phyloP scores from a whole-genome alignment of 2,797 vertebrate species.

The Enteromius argenteus region DNA sequence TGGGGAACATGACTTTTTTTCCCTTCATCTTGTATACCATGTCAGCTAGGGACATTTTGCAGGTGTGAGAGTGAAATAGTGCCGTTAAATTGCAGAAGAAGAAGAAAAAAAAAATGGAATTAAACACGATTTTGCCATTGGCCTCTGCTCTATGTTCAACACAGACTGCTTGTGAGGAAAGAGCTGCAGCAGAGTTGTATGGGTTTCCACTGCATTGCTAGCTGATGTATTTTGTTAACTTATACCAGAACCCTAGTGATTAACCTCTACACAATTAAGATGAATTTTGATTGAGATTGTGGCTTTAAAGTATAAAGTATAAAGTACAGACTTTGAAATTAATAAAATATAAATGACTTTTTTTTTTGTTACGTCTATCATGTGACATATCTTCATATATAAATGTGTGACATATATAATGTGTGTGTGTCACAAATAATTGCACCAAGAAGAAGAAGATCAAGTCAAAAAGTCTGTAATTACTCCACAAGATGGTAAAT shows the following conservation, averaged over 20 bases:
- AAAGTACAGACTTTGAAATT: background rate
- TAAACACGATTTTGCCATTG: slow-evolving; percentile 60
- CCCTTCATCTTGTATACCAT: background rate
- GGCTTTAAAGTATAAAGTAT: too few relatives aligned
- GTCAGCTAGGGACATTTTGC: slow-evolving; percentile 40
- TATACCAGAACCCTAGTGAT: background rate
- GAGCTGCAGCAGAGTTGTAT: slow-evolving; percentile 51
- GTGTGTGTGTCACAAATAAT: too few relatives aligned
- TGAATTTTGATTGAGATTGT: slow-evolving; percentile 2
- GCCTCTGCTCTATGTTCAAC: slow-evolving; percentile 62
- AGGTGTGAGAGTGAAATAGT: slow-evolving; percentile 55
- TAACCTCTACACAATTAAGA: background rate
- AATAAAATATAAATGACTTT: background rate
- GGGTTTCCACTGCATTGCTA: slow-evolving; percentile 6
- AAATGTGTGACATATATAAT: too few relatives aligned
- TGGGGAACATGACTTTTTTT: background rate
- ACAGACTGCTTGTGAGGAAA: slow-evolving; percentile 53
- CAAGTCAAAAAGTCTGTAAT: too few relatives aligned
- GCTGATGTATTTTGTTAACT: background rate
- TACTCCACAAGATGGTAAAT: too few relatives aligned
- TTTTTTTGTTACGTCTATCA: background rate
- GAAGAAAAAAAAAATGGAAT: slow-evolving; percentile 55
- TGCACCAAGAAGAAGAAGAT: too few relatives aligned
- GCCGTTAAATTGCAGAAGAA: slow-evolving; percentile 68
- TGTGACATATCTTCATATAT: background rate